phyloP scores from a whole-genome alignment of 2,888 invertebrate species.

The Pachliopta kotzebuea region DNA sequence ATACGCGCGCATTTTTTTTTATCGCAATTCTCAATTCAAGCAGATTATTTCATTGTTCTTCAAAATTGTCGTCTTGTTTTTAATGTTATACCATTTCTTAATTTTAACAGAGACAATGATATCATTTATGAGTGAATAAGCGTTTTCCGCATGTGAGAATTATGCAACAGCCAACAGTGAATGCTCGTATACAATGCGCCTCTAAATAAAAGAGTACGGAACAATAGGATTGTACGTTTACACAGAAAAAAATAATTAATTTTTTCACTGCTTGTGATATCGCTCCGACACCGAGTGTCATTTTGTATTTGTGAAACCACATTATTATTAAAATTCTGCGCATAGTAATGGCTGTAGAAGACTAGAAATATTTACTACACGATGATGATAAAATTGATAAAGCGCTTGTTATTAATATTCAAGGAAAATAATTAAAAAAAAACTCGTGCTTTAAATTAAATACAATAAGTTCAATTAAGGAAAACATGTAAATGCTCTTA shows the following conservation, averaged over 20 bases:
- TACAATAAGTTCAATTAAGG: no score
- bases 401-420: no score
- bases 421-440: no score
- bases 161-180: background rate
- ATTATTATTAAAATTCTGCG: background rate
- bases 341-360: background rate
- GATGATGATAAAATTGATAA: no score
- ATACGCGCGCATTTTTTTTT: no score
- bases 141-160: background rate
- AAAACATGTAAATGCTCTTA: no score
- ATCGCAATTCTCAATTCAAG: no score
- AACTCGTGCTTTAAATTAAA: no score
- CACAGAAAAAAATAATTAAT: conserved; percentile 15
- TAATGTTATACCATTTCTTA: background rate
- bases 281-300: background rate
- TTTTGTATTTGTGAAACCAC: background rate
- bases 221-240: conserved; percentile 4
- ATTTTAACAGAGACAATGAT: conserved; percentile 1
- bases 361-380: no score
- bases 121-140: background rate
- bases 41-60: no score
- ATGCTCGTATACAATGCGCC: conserved; percentile 1
- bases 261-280: background rate
- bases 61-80: background rate
- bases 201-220: background rate